Percentiles rank a stretch among this genome's conserved stretches.
Conservation (phyloP, 2,797 vertebrate genomes). For the Lepilemur ruficaudatus region DNA sequence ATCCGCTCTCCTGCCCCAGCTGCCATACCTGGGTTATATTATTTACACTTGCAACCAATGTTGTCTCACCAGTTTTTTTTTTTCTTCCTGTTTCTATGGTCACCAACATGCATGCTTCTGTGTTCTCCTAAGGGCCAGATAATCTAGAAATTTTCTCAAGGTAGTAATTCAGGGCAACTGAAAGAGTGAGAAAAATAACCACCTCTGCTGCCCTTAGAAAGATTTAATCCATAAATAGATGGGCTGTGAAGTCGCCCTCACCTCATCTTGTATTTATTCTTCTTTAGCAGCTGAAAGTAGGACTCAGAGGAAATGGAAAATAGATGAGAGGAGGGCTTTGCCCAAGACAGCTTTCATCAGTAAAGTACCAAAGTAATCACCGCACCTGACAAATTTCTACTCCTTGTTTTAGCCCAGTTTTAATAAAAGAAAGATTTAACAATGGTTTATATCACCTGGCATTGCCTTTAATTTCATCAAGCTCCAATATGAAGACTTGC, state of each 20-base stretch:
- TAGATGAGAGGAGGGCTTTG: constrained; percentile 37
- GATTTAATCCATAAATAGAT: constrained; percentile 28
- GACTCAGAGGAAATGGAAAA: constrained; percentile 55
- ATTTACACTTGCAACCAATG: neutral
- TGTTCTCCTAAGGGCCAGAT: neutral
- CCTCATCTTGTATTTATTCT: constrained; percentile 20
- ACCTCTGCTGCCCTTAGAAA: neutral
- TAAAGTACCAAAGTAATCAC: constrained; percentile 68
- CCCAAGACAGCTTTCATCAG: constrained; percentile 63
- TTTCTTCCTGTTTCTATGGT: neutral
- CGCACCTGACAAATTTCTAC: constrained; percentile 63
- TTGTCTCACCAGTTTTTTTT: neutral
- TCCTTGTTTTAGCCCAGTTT: constrained; percentile 67
- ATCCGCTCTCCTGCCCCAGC: neutral
- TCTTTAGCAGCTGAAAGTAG: constrained; percentile 42
- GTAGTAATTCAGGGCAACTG: constrained; percentile 6
- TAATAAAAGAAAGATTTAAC: constrained; percentile 77
- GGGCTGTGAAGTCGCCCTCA: neutral
- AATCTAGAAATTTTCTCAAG: constrained; percentile 19
- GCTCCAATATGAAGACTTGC: constrained; percentile 55
- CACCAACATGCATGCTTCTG: neutral
- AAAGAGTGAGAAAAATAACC: neutral
- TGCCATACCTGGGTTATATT: neutral
- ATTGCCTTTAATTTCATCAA: constrained; percentile 71
- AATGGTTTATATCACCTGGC: constrained; percentile 66